A percentile compares a stretch with the other conserved stretches of the same genome.
phyloP scores from a whole-genome alignment of 2,113 vertebrate species.

The Speoplatyrhinus poulsoni region DNA sequence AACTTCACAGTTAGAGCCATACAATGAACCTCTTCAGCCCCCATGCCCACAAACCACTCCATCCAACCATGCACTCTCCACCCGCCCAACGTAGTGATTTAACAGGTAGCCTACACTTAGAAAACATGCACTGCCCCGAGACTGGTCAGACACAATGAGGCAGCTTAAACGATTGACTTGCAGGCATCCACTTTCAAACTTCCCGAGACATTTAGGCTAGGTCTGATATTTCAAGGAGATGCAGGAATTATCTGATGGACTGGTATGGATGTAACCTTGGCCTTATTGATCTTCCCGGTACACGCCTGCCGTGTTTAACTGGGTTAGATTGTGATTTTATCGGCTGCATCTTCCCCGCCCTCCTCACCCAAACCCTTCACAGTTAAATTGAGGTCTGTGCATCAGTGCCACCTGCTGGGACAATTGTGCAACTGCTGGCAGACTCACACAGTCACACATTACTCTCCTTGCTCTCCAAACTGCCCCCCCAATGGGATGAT shows the following conservation, averaged over 20 bases:
- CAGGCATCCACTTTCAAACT: constrained; percentile 35
- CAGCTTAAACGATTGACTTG: constrained; percentile 49
- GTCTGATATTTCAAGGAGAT: constrained; percentile 5
- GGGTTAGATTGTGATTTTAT: constrained; percentile 3
- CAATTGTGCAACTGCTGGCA: constrained; percentile 48
- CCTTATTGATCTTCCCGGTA: constrained; percentile 33
- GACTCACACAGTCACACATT: constrained; percentile 8
- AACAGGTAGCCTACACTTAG: constrained; percentile 25
- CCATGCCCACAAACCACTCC: neutral
- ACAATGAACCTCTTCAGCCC: constrained; percentile 40
- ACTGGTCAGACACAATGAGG: constrained; percentile 47
- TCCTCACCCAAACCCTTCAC: constrained; percentile 3
- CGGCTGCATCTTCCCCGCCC: neutral
- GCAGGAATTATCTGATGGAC: constrained; percentile 65
- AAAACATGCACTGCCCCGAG: constrained; percentile 57
- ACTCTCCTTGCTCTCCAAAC: constrained; percentile 36
- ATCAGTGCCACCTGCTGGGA: constrained; percentile 67
- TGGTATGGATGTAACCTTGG: constrained; percentile 42
- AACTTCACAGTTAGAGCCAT: constrained; percentile 60
- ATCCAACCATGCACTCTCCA: neutral
- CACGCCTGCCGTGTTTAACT: constrained; percentile 12
- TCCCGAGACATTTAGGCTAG: constrained; percentile 16
- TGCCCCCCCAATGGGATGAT: constrained; percentile 44
- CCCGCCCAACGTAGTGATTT: neutral
- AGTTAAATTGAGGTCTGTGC: constrained; percentile 57